Percentiles rank a stretch among this genome's conserved stretches.
These are phyloP conservation scores for Plusia festucae DNA, from an alignment of 2,888 invertebrate genomes.

Conservation along the genomic window DNA sequence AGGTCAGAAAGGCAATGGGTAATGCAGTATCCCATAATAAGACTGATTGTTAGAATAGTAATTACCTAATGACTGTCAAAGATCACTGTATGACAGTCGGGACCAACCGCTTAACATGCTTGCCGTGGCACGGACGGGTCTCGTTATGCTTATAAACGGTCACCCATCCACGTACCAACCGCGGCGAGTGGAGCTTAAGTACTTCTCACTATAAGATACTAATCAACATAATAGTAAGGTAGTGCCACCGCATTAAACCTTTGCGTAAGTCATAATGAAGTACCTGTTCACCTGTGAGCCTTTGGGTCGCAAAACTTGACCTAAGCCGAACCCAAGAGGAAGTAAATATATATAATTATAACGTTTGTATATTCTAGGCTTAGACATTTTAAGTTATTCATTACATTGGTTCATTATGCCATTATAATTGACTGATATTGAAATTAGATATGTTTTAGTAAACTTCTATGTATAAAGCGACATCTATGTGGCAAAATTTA, in stretches of 20 bases:
- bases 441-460: not conserved
- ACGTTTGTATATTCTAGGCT: not conserved
- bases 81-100: too few relatives aligned
- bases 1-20: too few relatives aligned
- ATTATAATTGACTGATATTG: not conserved
- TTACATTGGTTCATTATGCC: not conserved
- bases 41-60: too few relatives aligned
- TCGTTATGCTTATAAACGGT: too few relatives aligned
- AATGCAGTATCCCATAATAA: too few relatives aligned
- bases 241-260: conserved; percentile 4
- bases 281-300: not conserved
- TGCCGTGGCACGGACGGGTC: too few relatives aligned
- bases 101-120: too few relatives aligned
- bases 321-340: conserved; percentile 4
- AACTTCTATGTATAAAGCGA: not conserved
- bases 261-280: not conserved
- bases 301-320: conserved; percentile 6
- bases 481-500: not conserved
- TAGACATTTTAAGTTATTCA: not conserved
- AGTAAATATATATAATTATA: conserved; percentile 2
- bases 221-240: too few relatives aligned
- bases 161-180: too few relatives aligned
- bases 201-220: too few relatives aligned
- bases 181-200: too few relatives aligned
- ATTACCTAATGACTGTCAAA: too few relatives aligned